A percentile compares a stretch with the other conserved stretches of the same genome.
Evolutionary conservation across 2,797 vertebrate genomes (phyloP).

Genomic region (Rhabdomys pumilio): DNA sequence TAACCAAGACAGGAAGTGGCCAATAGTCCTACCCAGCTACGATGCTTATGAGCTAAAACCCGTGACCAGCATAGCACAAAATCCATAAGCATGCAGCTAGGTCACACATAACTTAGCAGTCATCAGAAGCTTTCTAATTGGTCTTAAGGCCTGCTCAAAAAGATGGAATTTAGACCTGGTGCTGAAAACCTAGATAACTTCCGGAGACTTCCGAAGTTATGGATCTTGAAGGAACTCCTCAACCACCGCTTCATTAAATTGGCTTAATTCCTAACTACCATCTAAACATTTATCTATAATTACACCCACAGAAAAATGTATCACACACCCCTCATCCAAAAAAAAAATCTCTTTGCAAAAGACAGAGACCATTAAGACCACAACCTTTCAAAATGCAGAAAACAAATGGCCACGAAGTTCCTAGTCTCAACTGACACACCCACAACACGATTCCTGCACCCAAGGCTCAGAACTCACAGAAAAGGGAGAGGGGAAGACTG

Average conservation of each 20-base stretch:
- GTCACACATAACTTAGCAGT: not conserved
- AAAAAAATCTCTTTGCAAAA: not conserved
- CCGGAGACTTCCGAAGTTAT: not conserved
- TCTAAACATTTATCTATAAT: not conserved
- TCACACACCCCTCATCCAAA: not conserved
- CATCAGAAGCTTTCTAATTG: not conserved
- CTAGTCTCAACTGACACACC: not conserved
- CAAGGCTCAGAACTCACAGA: not conserved
- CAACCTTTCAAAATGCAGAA: not conserved
- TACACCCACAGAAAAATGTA: not conserved
- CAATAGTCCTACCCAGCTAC: not conserved
- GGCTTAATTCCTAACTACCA: not conserved
- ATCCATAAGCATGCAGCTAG: not conserved
- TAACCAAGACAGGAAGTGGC: not conserved
- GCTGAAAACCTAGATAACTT: not conserved
- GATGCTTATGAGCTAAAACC: not conserved
- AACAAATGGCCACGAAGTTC: not conserved
- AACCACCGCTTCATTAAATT: slow-evolving; percentile 5
- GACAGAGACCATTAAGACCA: not conserved
- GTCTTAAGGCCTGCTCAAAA: not conserved
- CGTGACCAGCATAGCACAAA: not conserved
- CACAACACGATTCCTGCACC: not conserved
- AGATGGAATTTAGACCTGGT: not conserved
- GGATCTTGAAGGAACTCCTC: not conserved
- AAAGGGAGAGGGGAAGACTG: not conserved